Conservation (phyloP, 2,888 invertebrate genomes). For the Drosophila melanosoma region DNA sequence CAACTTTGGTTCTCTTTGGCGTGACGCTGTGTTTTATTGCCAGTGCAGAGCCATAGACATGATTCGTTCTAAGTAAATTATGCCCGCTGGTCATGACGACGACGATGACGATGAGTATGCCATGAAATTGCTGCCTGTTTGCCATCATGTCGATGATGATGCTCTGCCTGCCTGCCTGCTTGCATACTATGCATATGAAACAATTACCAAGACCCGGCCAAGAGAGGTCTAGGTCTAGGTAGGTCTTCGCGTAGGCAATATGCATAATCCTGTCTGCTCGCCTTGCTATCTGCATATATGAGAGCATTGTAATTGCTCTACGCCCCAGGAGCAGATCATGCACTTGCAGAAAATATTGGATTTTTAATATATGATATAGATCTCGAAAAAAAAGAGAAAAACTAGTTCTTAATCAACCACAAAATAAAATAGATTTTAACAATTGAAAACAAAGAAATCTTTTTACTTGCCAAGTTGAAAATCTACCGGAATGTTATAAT, state of each 20-base stretch:
- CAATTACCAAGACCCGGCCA: conserved; percentile 73
- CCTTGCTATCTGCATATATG: conserved; percentile 46
- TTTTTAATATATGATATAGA: conserved; percentile 7
- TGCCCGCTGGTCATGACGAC: conserved; percentile 78
- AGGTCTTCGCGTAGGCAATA: conserved; percentile 6
- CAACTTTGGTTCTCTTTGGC: conserved; percentile 41
- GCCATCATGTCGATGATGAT: conserved; percentile 21
- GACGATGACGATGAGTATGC: conserved; percentile 36
- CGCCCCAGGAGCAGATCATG: conserved; percentile 35
- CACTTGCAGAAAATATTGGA: conserved; percentile 55
- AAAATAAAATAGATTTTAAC: not conserved
- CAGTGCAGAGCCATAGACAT: conserved; percentile 62
- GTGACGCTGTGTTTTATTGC: conserved; percentile 80
- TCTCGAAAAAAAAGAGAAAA: not conserved
- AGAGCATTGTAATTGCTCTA: conserved; percentile 75
- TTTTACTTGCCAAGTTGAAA: not conserved
- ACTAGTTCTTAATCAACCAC: not conserved
- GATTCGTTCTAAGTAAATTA: conserved; percentile 82
- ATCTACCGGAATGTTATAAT: not conserved
- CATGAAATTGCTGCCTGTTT: conserved; percentile 67
- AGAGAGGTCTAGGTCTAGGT: conserved; percentile 38
- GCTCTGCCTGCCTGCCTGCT: conserved; percentile 29
- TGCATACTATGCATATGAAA: conserved; percentile 72
- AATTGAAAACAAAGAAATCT: not conserved
- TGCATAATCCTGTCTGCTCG: conserved; percentile 42